Percentiles rank a stretch among this genome's conserved stretches.
Evolutionary conservation across 2,113 vertebrate species (phyloP).

Genomic region (Rynchops niger): DNA sequence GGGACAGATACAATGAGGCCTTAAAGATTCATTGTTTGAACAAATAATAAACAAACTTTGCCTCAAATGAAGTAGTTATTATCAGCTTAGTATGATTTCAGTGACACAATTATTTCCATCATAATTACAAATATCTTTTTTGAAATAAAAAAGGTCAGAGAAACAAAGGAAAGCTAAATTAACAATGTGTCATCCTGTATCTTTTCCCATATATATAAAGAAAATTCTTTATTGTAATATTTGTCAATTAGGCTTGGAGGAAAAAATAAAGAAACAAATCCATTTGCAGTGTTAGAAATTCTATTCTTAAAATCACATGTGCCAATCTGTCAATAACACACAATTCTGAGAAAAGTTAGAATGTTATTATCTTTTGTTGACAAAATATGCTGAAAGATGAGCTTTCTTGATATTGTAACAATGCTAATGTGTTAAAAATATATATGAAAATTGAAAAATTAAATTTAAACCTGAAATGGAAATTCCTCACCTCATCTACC

Average conservation of each 20-base stretch:
- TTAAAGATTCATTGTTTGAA: neutral
- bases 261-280: neutral
- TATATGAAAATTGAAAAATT: neutral
- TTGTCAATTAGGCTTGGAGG: neutral
- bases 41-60: neutral
- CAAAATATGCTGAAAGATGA: fast-evolving
- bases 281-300: neutral
- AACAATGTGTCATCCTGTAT: neutral
- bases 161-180: neutral
- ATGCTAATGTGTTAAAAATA: neutral
- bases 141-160: neutral
- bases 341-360: neutral
- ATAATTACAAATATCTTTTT: neutral
- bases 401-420: neutral
- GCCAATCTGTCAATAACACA: neutral
- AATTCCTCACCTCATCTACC: neutral
- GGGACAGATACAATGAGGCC: neutral
- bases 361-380: neutral
- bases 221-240: neutral
- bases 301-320: neutral
- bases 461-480: neutral
- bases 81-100: neutral
- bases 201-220: neutral
- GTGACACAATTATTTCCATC: neutral
- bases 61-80: neutral